These are phyloP conservation scores for Sebastes dallii DNA, from an alignment of 2,797 vertebrate species.

Conservation along the genomic window DNA sequence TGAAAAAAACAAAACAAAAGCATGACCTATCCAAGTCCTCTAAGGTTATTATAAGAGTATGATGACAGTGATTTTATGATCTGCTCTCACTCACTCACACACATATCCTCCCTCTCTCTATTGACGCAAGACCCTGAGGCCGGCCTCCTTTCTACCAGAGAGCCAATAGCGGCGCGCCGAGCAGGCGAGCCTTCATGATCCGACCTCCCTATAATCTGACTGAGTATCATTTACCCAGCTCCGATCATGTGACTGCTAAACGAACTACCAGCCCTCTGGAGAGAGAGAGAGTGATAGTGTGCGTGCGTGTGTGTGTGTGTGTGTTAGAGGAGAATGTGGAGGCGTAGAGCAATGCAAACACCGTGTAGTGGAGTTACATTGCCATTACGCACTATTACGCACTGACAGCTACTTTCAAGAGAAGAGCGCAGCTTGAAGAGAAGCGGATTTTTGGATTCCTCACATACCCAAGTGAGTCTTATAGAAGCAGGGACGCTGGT, in stretches of 20 bases:
- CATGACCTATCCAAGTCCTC: background rate
- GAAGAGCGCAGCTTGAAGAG: constrained; percentile 35
- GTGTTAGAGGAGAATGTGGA: background rate
- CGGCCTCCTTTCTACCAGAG: constrained; percentile 50
- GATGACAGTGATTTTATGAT: constrained; percentile 24
- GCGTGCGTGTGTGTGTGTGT: background rate
- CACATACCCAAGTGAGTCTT: constrained; percentile 55
- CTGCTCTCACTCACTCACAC: background rate
- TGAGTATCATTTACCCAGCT: constrained; percentile 48
- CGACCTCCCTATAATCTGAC: constrained; percentile 70
- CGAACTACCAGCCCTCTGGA: constrained; percentile 57
- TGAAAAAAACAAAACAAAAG: background rate
- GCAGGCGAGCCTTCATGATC: constrained; percentile 92
- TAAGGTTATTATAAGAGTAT: background rate
- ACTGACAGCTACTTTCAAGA: constrained; percentile 48
- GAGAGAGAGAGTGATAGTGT: background rate
- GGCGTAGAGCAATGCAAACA: constrained; percentile 53
- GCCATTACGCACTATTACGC: constrained; percentile 71
- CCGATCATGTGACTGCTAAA: constrained; percentile 79
- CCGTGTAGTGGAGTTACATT: constrained; percentile 41
- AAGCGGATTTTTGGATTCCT: constrained; percentile 42
- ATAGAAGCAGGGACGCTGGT: background rate
- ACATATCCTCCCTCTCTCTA: constrained; percentile 6
- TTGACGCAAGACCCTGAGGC: constrained; percentile 44
- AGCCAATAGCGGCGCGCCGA: constrained; percentile 83